Evolutionary conservation across 2,113 vertebrate species (phyloP).

Genomic region (Ploceus nigricollis): DNA sequence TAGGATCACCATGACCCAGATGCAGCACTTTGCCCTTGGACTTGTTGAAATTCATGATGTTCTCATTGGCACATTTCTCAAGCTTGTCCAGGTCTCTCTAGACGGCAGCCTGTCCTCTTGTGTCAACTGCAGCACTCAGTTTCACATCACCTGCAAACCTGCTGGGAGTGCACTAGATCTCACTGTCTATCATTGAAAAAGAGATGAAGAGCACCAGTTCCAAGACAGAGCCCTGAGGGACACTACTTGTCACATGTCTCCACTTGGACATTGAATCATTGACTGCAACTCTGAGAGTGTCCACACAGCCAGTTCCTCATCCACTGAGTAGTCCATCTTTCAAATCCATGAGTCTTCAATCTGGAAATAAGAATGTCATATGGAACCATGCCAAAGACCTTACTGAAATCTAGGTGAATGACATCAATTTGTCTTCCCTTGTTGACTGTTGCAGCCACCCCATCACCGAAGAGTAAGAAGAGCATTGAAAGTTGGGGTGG

Average conservation of each 20-base stretch:
- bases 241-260: fast-evolving
- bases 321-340: not conserved
- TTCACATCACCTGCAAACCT: not conserved
- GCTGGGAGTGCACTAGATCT: too few species aligned
- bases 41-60: not conserved
- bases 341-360: not conserved
- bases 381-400: not conserved
- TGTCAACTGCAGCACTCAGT: not conserved
- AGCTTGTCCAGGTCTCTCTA: not conserved
- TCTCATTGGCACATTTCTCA: not conserved
- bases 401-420: not conserved
- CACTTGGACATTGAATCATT: not conserved
- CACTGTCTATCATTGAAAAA: not conserved
- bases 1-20: not conserved
- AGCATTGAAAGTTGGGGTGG: not conserved
- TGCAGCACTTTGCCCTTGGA: not conserved
- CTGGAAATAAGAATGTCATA: not conserved
- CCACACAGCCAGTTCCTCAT: not conserved
- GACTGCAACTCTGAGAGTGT: not conserved
- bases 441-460: not conserved
- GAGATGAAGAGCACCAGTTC: not conserved
- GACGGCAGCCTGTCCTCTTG: not conserved
- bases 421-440: not conserved
- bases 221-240: not conserved
- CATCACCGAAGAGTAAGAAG: not conserved